phyloP scores from a whole-genome alignment of 1,140 invertebrate species.

The Leptinotarsa undecemlineata region DNA sequence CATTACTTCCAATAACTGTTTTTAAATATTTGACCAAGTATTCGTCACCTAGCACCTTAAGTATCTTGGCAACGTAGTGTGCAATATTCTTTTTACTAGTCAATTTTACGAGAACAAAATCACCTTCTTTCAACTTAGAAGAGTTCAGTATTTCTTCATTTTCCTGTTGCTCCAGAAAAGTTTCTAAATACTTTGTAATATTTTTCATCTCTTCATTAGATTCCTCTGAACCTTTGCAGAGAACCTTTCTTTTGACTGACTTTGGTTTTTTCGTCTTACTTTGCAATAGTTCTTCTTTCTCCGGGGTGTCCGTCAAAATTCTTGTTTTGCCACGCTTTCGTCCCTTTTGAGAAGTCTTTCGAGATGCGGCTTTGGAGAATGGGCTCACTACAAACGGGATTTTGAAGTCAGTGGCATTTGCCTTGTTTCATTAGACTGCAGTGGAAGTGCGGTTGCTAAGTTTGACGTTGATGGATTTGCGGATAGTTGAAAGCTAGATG shows the following conservation, averaged over 20 bases:
- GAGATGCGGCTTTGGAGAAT: neutral
- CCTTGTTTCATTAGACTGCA: neutral
- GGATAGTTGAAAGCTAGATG: neutral
- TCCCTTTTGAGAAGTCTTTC: neutral
- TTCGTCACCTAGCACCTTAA: too few species aligned
- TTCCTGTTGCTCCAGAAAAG: too few species aligned
- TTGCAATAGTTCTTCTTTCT: neutral
- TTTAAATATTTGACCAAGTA: too few species aligned
- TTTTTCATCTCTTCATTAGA: neutral
- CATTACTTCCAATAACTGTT: too few species aligned
- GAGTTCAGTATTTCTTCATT: too few species aligned
- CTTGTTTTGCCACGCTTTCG: neutral
- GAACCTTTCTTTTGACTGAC: conserved; percentile 1
- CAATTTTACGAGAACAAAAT: too few species aligned
- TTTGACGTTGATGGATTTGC: too few species aligned
- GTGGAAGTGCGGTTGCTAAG: too few species aligned
- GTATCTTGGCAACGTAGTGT: too few species aligned
- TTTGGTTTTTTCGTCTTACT: neutral
- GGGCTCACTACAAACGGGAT: neutral
- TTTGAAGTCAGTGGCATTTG: conserved; percentile 8
- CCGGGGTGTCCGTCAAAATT: neutral
- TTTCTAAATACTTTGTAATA: neutral
- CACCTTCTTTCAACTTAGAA: too few species aligned
- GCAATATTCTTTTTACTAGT: too few species aligned
- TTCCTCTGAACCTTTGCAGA: neutral